Base-by-base conservation (phyloP, 2,888 invertebrate species). In the Drosophila acutilabella region DNA sequence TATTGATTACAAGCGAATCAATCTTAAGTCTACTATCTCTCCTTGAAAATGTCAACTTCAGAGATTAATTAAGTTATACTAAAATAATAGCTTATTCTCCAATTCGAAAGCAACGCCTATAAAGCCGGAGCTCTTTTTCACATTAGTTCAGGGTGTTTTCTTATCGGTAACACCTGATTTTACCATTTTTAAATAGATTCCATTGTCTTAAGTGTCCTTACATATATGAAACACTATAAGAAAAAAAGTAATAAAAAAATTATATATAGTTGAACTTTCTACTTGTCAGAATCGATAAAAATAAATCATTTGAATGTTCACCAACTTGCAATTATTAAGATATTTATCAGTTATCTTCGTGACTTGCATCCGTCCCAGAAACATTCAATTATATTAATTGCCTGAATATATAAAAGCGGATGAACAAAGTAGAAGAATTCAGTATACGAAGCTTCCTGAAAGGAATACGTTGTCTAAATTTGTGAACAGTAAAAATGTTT, bases 341-440 rank as follows among this genome's bases (percentile, higher is more conserved):
- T 76, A 64, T 18, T 40, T 36, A 70, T 77, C 70, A 69, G 45
- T 20, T 77, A 64, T 69, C 68, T 36, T 6, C 48, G 8, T 6
- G 41, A 58, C 45, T 44, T 58, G 61, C 71, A 47, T 76, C 51
- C 51, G 54, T 38, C 18, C 41, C 13, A n/a, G 20, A 51, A 60
- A 67, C 42, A 67, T 57, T 78, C 65, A 33, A 77, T 77, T 71
- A 77, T 71, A 44, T 59, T 77, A 77, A 77, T 78, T 71, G 78
- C 41, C 8, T n/a, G 11, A 38, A 53, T 57, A 74, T 77, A 77
- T 77, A 77, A 71, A 77, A 77, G 78, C 56, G 6, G 48, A 45
- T 36, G 41, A 56, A 14, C 0, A 16, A 13, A 8, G 30, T 3
- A 4, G 1, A 42, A n/a, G 5, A 50, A 16, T 16, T 77, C 62